These are phyloP conservation scores for Himalopsyche japonica DNA, from an alignment of 2,888 invertebrate genomes.

Conservation along the genomic window DNA sequence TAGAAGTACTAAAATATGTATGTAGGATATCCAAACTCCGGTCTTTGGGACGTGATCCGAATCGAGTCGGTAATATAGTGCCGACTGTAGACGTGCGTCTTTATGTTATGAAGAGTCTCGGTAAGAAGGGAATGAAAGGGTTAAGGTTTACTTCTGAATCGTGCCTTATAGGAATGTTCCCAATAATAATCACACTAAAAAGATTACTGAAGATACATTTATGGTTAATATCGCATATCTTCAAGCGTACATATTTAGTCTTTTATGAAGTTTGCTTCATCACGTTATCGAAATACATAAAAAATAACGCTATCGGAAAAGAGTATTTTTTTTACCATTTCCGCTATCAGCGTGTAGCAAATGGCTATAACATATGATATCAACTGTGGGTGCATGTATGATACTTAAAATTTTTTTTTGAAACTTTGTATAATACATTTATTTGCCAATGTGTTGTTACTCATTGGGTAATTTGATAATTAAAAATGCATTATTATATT, in stretches of 20 bases:
- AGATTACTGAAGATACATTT: background rate
- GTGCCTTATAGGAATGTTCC: background rate
- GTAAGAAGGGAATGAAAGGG: background rate
- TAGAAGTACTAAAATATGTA: background rate
- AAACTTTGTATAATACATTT: too few species aligned
- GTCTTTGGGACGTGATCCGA: background rate
- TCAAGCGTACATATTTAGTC: background rate
- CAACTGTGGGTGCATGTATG: too few species aligned
- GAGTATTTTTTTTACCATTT: too few species aligned
- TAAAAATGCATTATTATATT: too few species aligned
- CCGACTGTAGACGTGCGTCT: background rate
- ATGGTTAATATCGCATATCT: background rate
- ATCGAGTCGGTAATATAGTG: background rate
- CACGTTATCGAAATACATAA: too few species aligned
- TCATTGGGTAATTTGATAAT: too few species aligned
- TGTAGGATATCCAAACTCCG: background rate
- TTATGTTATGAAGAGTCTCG: background rate
- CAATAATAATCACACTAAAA: background rate
- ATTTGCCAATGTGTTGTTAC: too few species aligned
- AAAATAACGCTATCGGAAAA: too few species aligned
- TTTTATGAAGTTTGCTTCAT: too few species aligned
- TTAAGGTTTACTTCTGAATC: background rate
- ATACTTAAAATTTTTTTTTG: too few species aligned
- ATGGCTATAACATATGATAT: too few species aligned
- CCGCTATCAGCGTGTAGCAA: too few species aligned